phyloP scores from a whole-genome alignment of 2,113 vertebrate genomes.

The Cnemophilus loriae region DNA sequence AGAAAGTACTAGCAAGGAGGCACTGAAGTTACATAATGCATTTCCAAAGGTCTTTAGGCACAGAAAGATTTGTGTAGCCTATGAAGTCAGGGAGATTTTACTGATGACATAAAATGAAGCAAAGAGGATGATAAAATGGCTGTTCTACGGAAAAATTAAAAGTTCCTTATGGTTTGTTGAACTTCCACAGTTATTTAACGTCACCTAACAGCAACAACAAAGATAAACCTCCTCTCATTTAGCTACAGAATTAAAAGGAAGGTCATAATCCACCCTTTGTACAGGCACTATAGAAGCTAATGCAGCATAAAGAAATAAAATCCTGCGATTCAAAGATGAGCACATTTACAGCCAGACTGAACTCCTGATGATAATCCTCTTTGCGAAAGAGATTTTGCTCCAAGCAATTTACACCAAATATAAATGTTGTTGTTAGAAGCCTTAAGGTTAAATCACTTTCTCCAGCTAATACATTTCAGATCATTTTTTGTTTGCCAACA shows the following conservation, averaged over 20 bases:
- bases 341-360: not conserved
- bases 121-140: not conserved
- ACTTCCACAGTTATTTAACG: not conserved
- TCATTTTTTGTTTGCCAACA: not conserved
- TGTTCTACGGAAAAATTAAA: not conserved
- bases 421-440: not conserved
- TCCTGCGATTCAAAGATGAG: not conserved
- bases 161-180: not conserved
- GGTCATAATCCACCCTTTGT: not conserved
- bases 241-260: constrained; percentile 8
- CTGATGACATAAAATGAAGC: not conserved
- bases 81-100: not conserved
- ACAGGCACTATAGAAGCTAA: not conserved
- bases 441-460: constrained; percentile 12
- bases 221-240: not conserved
- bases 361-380: constrained; percentile 19
- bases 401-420: constrained; percentile 12
- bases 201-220: not conserved
- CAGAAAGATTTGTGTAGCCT: not conserved
- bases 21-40: not conserved
- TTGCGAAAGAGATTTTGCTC: not conserved
- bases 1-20: not conserved
- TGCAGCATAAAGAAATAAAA: not conserved
- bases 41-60: not conserved
- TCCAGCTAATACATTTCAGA: not conserved